These are phyloP conservation scores for Typhlichthys subterraneus DNA, from an alignment of 2,797 vertebrate species.

Conservation along the genomic window DNA sequence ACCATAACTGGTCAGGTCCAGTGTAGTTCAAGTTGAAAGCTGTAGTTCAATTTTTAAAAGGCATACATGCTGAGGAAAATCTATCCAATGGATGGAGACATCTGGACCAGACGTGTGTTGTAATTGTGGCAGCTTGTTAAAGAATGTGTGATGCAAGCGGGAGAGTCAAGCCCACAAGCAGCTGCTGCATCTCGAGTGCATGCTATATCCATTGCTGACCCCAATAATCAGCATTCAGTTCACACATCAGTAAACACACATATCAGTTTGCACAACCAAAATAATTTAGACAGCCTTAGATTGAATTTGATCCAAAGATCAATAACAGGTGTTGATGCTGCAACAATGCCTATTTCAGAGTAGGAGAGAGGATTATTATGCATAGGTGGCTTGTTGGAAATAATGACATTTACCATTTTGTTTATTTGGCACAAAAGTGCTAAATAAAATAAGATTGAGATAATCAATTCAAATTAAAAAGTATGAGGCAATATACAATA, in stretches of 20 bases:
- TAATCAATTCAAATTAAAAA: no score
- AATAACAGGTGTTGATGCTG: no score
- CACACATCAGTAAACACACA: constrained; percentile 86
- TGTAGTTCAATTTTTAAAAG: constrained; percentile 86
- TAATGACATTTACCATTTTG: no score
- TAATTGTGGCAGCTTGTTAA: constrained; percentile 81
- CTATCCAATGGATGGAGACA: constrained; percentile 82
- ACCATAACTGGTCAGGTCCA: constrained; percentile 76
- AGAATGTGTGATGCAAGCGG: constrained; percentile 84
- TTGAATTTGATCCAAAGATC: no score
- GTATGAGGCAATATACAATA: no score
- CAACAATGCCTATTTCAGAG: no score
- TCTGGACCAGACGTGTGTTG: constrained; percentile 82
- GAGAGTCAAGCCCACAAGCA: constrained; percentile 72
- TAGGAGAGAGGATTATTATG: no score
- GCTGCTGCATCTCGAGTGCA: constrained; percentile 76
- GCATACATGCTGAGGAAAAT: constrained; percentile 86
- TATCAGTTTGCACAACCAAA: constrained; percentile 17
- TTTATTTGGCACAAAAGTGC: no score
- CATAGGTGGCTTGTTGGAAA: no score
- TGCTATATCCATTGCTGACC: constrained; percentile 63
- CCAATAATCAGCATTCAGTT: constrained; percentile 87
- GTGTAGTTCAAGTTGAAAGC: constrained; percentile 83
- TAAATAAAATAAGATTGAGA: no score
- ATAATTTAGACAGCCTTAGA: constrained; percentile 70